phyloP scores from a whole-genome alignment of 2,113 vertebrate genomes.

The Athene cunicularia region DNA sequence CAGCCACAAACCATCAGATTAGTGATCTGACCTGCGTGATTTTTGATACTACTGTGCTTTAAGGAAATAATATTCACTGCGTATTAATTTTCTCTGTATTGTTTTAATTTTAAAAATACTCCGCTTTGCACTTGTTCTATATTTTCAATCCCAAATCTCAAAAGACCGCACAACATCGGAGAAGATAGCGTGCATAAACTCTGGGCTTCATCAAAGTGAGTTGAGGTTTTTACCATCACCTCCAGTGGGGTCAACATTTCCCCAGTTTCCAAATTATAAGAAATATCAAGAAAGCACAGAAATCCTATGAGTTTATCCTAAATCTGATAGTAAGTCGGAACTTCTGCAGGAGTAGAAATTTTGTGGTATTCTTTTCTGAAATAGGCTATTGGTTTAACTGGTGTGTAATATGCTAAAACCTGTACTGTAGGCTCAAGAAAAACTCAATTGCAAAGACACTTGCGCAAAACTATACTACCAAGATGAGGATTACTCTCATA shows the following conservation, averaged over 20 bases:
- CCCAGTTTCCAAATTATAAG: neutral
- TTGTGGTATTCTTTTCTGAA: neutral
- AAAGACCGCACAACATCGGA: neutral
- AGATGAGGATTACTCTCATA: too few relatives aligned
- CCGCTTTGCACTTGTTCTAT: neutral
- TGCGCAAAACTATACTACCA: neutral
- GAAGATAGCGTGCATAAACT: neutral
- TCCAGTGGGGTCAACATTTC: neutral
- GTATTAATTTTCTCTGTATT: neutral
- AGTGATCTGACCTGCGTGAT: too few relatives aligned
- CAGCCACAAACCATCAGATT: neutral
- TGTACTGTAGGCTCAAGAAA: neutral
- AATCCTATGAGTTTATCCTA: neutral
- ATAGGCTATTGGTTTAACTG: neutral
- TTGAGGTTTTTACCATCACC: neutral
- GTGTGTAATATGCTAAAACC: neutral
- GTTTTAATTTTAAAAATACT: neutral
- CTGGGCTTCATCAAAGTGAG: neutral
- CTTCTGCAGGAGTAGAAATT: neutral
- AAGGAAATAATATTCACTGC: neutral
- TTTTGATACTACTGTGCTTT: neutral
- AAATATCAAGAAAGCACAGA: neutral
- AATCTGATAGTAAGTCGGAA: neutral
- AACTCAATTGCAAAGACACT: fast-evolving
- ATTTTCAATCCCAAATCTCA: neutral